A percentile compares a stretch with the other conserved stretches of the same genome.
These are phyloP conservation scores for Papilio helenus DNA, from an alignment of 1,140 invertebrate species.

Conservation along the genomic window DNA sequence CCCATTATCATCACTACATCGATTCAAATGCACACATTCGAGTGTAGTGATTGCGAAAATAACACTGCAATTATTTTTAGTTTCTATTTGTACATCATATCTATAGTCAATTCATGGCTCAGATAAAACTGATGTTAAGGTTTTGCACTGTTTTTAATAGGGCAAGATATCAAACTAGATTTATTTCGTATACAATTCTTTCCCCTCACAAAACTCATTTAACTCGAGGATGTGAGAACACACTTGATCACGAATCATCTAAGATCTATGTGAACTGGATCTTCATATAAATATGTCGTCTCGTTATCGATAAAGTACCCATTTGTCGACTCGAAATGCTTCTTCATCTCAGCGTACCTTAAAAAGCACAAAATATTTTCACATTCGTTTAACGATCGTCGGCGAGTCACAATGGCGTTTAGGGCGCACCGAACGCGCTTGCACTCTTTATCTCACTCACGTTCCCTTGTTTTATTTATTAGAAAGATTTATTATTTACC, in stretches of 20 bases:
- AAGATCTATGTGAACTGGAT: not conserved
- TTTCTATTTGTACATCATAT: too few species aligned
- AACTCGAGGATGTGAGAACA: not conserved
- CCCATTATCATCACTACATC: too few species aligned
- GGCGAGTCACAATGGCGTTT: conserved; percentile 71
- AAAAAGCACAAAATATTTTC: conserved; percentile 73
- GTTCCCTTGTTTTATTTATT: conserved; percentile 82
- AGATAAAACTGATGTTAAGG: too few species aligned
- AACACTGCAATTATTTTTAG: too few species aligned
- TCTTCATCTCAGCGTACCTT: conserved; percentile 42
- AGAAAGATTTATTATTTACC: conserved; percentile 82
- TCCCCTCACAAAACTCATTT: too few species aligned
- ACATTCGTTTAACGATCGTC: conserved; percentile 78
- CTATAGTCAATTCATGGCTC: too few species aligned
- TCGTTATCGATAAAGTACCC: conserved; percentile 9
- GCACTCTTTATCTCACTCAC: conserved; percentile 77
- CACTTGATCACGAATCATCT: not conserved
- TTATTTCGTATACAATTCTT: too few species aligned
- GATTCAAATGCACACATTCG: too few species aligned
- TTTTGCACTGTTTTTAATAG: too few species aligned
- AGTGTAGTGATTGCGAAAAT: too few species aligned
- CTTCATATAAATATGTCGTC: not conserved
- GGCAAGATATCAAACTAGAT: too few species aligned
- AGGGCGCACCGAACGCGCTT: conserved; percentile 69
- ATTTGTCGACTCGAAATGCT: conserved; percentile 25